Evolutionary conservation across 2,888 invertebrate genomes (phyloP).

Genomic region (Itoplectis maculator): DNA sequence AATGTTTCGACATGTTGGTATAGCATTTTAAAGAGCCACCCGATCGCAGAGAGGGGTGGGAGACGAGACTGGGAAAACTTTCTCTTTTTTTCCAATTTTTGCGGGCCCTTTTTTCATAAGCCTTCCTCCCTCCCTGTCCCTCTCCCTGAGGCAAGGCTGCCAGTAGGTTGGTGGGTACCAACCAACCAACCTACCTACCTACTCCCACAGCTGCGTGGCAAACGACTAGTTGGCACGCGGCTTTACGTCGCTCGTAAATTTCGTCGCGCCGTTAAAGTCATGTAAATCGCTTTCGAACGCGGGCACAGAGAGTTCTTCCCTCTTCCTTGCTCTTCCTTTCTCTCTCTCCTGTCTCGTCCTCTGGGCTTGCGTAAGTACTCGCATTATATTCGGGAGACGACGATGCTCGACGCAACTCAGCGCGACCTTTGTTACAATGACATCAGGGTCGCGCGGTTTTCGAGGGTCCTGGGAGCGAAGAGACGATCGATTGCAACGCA

Average conservation of each 20-base stretch:
- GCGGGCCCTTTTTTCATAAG: not conserved
- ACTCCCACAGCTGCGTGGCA: constrained; percentile 65
- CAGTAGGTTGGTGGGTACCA: no score
- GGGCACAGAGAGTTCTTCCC: constrained; percentile 60
- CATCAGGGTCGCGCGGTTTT: not conserved
- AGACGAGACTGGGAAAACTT: constrained; percentile 8
- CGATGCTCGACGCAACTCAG: constrained; percentile 8
- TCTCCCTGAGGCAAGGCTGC: constrained; percentile 44
- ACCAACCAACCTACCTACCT: constrained; percentile 35
- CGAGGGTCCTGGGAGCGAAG: not conserved
- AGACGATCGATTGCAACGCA: constrained; percentile 4
- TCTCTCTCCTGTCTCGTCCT: constrained; percentile 16
- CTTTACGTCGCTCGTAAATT: constrained; percentile 77
- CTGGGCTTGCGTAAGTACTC: constrained; percentile 8
- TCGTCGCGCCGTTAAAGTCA: constrained; percentile 78
- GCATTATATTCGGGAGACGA: constrained; percentile 7
- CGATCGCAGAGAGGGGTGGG: not conserved
- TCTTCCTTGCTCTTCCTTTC: constrained; percentile 48
- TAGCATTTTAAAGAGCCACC: constrained; percentile 41
- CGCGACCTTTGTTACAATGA: constrained; percentile 34
- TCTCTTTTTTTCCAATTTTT: constrained; percentile 7
- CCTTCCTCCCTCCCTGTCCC: no score
- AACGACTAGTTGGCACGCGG: constrained; percentile 77
- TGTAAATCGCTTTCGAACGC: constrained; percentile 78
- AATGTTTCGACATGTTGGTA: constrained; percentile 58